Evolutionary conservation across 1,140 invertebrate species (phyloP), one percentile per base, ranked within the genome.

Genomic region (Drosophila micromelanica): DNA sequence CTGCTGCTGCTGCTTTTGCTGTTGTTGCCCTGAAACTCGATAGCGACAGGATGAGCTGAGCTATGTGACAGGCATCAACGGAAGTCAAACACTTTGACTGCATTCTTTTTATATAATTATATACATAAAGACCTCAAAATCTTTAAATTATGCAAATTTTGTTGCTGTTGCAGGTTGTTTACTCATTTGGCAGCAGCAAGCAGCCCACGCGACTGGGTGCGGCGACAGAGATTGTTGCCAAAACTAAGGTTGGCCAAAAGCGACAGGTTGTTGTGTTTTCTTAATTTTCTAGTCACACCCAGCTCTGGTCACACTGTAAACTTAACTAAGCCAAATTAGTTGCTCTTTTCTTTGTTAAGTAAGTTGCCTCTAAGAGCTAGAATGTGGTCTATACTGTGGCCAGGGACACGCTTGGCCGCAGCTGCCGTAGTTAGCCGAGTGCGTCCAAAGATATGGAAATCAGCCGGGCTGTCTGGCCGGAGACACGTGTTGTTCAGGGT

Each of bases 391-490:
- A 38, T 40, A 7, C 7, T 32, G 23, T 32, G 40, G 55, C 11
- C 40, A 43, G 55, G 42, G 55, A 45, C 56, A 82, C 76, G 82
- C 63, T 60, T 79, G 62, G 82, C 57, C 81, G 82, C 64, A 57
- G 46, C 12, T 68, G n/a, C n/a, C 5, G 43, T 42, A 54, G 37
- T 45, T 71, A 71, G 71, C 61, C 59, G 59, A 76, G 72, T 79
- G 62, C 73, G 72, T 84, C 72, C 60, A 63, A 61, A 80, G 75
- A 82, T 86, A 86, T 86, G 82, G 82, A 82, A 86, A 86, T 87
- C 60, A 67, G 43, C 49, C 48, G 12, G 46, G 12, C 46, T 40
- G 49, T 48, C 38, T 42, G 38, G 13, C 55, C 61, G 37, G 45
- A 68, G 82, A 86, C 82, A 86, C 82, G 82, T 86, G 82, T 86